Percentiles rank a stretch among this genome's conserved stretches.
These are phyloP conservation scores for Dendroctonus valens DNA, from an alignment of 1,140 invertebrate genomes.

Conservation along the genomic window DNA sequence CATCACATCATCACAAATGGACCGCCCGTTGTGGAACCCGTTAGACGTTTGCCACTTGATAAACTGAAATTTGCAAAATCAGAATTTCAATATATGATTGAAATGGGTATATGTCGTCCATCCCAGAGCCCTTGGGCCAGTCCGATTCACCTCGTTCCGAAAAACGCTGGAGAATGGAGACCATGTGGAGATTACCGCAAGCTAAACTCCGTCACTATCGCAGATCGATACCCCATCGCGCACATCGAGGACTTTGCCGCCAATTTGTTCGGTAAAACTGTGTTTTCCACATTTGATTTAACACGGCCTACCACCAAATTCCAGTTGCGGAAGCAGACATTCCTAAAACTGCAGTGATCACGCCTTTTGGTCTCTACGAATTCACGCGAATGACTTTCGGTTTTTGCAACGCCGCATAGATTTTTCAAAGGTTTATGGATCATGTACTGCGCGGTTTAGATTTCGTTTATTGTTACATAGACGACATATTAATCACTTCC, in stretches of 20 bases:
- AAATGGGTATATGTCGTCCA: not conserved
- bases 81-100: not conserved
- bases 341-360: constrained; percentile 45
- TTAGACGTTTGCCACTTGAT: not conserved
- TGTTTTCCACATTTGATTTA: constrained; percentile 53
- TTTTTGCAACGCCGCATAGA: constrained; percentile 48
- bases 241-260: not conserved
- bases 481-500: constrained; percentile 5
- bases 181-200: constrained; percentile 3
- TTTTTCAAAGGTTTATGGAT: constrained; percentile 55
- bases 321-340: constrained; percentile 43
- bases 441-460: constrained; percentile 45
- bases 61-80: constrained; percentile 1
- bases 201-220: not conserved
- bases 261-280: constrained; percentile 27
- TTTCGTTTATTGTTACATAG: constrained; percentile 39
- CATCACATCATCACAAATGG: not conserved
- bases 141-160: not conserved
- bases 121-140: not conserved
- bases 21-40: not conserved
- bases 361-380: constrained; percentile 47
- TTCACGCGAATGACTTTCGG: constrained; percentile 30
- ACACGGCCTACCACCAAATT: constrained; percentile 52
- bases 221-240: not conserved
- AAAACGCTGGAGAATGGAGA: constrained; percentile 4